These are phyloP conservation scores for Catharus bicknelli DNA, from an alignment of 2,113 vertebrate species.

Conservation along the genomic window DNA sequence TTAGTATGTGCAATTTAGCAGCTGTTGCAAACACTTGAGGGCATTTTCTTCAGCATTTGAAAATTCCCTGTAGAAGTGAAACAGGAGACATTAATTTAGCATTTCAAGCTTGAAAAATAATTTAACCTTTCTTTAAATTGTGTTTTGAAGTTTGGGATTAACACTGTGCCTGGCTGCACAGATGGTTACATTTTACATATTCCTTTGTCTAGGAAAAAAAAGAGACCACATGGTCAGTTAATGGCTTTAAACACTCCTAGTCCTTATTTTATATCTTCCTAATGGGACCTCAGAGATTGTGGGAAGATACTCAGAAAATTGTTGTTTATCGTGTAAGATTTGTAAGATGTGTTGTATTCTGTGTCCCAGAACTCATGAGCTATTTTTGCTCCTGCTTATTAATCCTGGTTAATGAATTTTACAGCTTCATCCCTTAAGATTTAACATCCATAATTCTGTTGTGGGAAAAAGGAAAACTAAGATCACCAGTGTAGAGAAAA, in stretches of 20 bases:
- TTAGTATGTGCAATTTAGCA: background rate
- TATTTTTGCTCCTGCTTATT: conserved; percentile 21
- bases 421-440: background rate
- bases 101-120: conserved; percentile 29
- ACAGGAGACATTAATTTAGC: background rate
- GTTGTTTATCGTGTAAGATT: background rate
- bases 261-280: conserved; percentile 21
- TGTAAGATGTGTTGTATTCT: background rate
- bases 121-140: conserved; percentile 25
- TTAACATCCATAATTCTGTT: background rate
- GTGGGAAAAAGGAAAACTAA: background rate
- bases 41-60: conserved; percentile 1
- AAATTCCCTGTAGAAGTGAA: conserved; percentile 6
- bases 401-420: conserved; percentile 29
- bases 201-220: conserved; percentile 8
- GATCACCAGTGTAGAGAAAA: background rate
- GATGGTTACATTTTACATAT: conserved; percentile 8
- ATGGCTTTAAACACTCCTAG: background rate
- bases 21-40: background rate
- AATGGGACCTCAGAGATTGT: background rate
- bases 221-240: conserved; percentile 1
- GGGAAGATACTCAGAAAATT: background rate
- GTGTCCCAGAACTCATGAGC: background rate
- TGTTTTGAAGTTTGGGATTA: conserved; percentile 19
- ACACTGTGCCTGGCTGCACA: background rate